Base-by-base conservation (phyloP, 2,888 invertebrate genomes). In the Drosophila aldrichi region DNA sequence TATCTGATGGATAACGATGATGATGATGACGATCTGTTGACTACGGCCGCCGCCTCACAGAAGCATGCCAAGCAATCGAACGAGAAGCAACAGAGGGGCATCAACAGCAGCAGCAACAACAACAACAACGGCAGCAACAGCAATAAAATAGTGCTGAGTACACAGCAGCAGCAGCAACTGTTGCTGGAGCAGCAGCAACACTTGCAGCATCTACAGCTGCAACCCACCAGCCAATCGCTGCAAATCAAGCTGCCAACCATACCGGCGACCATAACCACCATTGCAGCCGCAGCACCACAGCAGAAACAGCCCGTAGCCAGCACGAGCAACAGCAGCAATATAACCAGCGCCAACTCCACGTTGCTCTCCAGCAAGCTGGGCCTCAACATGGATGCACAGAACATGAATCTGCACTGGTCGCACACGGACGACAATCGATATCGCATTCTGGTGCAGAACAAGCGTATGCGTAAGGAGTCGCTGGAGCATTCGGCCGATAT, bases 401-500 rank as follows among this genome's bases (percentile, higher is more conserved):
- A 71, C 80, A 75, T 63, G 69, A 87, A 72, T 68, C 87, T 54
- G 70, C 88, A 66, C 66, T 91, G 72, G 84, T 81, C 89, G 22
- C 84, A 85, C 40, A 88, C 91, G 44, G 91, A 91, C 18, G 93
- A 93, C 67, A 93, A 93, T 75, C 91, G 91, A 38, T 93, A 93
- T 79, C 92, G 92, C 54, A 92, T 93, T 34, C 82, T 93, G 34
- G 91, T 93, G 54, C 92, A 93, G 77, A 93, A 93, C 70, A 93
- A 93, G 69, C 89, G 93, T 29, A 92, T 92, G 80, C 92, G 93
- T 44, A 93, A 93, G 68, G 92, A 93, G 51, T 93, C 93, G 9
- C 79, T 93, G 6, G 92, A 93, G 71, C 93, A 93, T 62, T 92
- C 93, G 14, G 92, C 92, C 16, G 93, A 93, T 48, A 93, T 93